phyloP scores from a whole-genome alignment of 1,140 invertebrate species.

The Bombus pyrosoma region DNA sequence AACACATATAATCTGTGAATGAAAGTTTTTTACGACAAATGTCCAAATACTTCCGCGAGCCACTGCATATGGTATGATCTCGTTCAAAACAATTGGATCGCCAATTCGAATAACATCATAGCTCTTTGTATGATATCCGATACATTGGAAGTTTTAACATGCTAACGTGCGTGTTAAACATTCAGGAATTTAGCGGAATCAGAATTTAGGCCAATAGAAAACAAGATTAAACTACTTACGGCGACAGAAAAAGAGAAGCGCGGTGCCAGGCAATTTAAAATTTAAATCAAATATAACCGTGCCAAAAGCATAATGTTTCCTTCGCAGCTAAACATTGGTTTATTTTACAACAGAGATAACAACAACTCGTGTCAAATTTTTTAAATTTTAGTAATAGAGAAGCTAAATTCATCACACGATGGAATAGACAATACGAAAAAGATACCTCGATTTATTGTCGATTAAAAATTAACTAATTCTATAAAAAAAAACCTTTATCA shows the following conservation, averaged over 20 bases:
- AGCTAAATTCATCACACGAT: too few relatives aligned
- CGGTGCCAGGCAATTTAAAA: background rate
- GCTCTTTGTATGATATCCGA: background rate
- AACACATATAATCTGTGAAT: background rate
- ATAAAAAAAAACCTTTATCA: too few relatives aligned
- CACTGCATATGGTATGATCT: background rate
- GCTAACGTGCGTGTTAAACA: background rate
- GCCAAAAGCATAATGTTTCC: background rate
- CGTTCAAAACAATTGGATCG: background rate
- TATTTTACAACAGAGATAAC: background rate
- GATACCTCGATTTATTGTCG: too few relatives aligned
- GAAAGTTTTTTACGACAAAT: background rate
- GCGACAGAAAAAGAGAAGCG: background rate
- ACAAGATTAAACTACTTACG: background rate
- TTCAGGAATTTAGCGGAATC: slow-evolving; percentile 10
- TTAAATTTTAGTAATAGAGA: background rate
- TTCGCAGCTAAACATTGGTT: background rate
- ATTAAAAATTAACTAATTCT: too few relatives aligned
- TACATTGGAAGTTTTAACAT: background rate
- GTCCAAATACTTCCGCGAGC: background rate
- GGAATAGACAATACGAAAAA: too few relatives aligned
- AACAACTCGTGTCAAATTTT: background rate
- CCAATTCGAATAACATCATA: background rate
- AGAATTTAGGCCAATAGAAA: slow-evolving; percentile 14
- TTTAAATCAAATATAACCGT: background rate